Conservation (phyloP, 2,888 invertebrate species). For the Hyposoter didymator region DNA sequence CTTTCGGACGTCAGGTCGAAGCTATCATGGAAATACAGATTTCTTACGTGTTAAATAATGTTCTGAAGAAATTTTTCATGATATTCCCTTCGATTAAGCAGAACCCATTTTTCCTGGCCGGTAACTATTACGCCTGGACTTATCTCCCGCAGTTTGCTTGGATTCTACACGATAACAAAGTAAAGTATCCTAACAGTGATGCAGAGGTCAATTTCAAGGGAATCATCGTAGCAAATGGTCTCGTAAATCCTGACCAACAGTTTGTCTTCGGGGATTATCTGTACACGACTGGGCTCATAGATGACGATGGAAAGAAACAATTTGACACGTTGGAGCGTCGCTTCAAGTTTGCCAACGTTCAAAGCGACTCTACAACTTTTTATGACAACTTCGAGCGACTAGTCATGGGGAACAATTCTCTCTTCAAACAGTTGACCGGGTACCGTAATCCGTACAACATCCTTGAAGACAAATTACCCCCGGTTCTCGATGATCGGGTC, state of each 20-base stretch:
- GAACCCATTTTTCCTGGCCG: too few relatives aligned
- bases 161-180: constrained; percentile 89
- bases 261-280: constrained; percentile 91
- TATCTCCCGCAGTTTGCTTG: constrained; percentile 91
- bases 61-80: too few relatives aligned
- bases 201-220: constrained; percentile 90
- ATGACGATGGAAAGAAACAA: constrained; percentile 86
- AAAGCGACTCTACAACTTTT: constrained; percentile 88
- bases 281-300: constrained; percentile 91
- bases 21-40: too few relatives aligned
- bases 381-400: constrained; percentile 90
- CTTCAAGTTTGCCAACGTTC: constrained; percentile 86
- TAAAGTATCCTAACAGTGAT: constrained; percentile 83
- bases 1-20: constrained; percentile 85
- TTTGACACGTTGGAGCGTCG: constrained; percentile 88
- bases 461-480: constrained; percentile 86
- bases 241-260: constrained; percentile 92
- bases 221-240: constrained; percentile 91
- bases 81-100: too few relatives aligned
- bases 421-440: constrained; percentile 91
- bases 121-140: constrained; percentile 89
- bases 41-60: too few relatives aligned
- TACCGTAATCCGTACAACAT: constrained; percentile 90
- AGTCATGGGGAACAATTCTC: constrained; percentile 86
- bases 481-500: constrained; percentile 84